A percentile compares a stretch with the other conserved stretches of the same genome.
These are phyloP conservation scores for Paramisgurnus dabryanus DNA, from an alignment of 2,113 vertebrate species.

Conservation along the genomic window DNA sequence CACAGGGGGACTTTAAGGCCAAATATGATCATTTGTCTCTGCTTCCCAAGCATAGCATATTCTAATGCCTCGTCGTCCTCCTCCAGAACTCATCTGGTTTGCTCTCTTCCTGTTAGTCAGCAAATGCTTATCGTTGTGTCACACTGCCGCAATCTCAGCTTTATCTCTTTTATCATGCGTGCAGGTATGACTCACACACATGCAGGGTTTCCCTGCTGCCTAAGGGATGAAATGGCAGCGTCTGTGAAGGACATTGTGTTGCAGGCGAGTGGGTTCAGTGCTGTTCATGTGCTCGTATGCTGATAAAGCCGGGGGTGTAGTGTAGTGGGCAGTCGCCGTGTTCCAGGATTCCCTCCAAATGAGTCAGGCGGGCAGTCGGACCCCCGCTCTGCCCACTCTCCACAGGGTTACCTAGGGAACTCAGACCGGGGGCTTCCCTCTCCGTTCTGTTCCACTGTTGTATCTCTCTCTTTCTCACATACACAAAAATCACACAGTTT, in stretches of 20 bases:
- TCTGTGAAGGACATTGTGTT: conserved; percentile 37
- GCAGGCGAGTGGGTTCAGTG: conserved; percentile 32
- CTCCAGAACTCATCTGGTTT: conserved; percentile 33
- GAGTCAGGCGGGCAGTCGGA: conserved; percentile 79
- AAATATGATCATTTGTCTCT: neutral
- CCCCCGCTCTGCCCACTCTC: conserved; percentile 70
- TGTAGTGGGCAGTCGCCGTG: conserved; percentile 77
- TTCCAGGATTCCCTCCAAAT: conserved; percentile 83
- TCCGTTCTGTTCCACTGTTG: neutral
- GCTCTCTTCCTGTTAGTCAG: conserved; percentile 45
- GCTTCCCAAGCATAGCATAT: neutral
- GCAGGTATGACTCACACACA: conserved; percentile 55
- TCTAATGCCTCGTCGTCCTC: conserved; percentile 11
- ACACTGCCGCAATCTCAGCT: conserved; percentile 46
- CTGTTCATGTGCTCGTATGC: conserved; percentile 57
- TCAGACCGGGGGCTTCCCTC: conserved; percentile 75
- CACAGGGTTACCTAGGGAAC: conserved; percentile 81
- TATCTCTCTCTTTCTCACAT: conserved; percentile 36
- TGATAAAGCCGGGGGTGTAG: conserved; percentile 75
- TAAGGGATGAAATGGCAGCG: conserved; percentile 45
- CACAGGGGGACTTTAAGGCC: neutral
- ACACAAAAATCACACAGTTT: conserved; percentile 49
- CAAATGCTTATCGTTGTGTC: conserved; percentile 36
- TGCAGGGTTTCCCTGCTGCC: conserved; percentile 49
- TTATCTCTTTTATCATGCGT: conserved; percentile 46